Base-by-base conservation (phyloP, 2,113 vertebrate genomes). In the Oreocharis arfaki region DNA sequence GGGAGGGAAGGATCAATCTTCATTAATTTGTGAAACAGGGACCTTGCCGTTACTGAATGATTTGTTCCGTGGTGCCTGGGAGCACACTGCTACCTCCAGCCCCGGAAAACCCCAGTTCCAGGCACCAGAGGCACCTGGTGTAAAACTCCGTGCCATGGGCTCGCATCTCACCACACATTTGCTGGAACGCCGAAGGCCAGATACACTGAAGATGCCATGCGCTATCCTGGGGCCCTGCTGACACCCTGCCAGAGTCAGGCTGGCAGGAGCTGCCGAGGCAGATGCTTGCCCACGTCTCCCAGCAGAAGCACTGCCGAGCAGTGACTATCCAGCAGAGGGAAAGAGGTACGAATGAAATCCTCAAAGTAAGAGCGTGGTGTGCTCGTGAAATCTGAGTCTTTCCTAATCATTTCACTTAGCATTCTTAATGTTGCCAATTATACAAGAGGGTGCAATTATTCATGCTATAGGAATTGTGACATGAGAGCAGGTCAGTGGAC, bases 401-500 rank as follows among this genome's bases (percentile, higher is more conserved):
- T 49, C 70, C 41, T 87, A 85, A 94, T 93, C 94, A 85, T 94
- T 83, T 96, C 87, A 63, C 93, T 95, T 95, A 96, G 74, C 81
- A 80, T 77, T 91, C 71, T 63, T 91, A 91, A 85, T 77, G 74
- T 74, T 94, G 95, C 91, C 94, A 96, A 88, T 96, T 96, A 93
- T 96, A 96, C 78, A 88, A 82, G 82, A 90, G 71, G 85, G 78
- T 85, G 67, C 67, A 55, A 91, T 96, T 94, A 89, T 93, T 95
- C 91, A 89, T 90, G 70, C 93, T 74, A 79, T 82, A 94, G 70
- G 87, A 95, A 93, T 79, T 85, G 63, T 7, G 17, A 95, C 84
- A 91, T 47, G 70, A 90, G 79, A 88, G 75, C 84, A 93, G 87
- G 91, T 96, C 93, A 95, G 78, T 33, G 57, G 95, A 95, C 87